Base-by-base conservation (phyloP, 2,797 vertebrate species). In the Momotus momota region DNA sequence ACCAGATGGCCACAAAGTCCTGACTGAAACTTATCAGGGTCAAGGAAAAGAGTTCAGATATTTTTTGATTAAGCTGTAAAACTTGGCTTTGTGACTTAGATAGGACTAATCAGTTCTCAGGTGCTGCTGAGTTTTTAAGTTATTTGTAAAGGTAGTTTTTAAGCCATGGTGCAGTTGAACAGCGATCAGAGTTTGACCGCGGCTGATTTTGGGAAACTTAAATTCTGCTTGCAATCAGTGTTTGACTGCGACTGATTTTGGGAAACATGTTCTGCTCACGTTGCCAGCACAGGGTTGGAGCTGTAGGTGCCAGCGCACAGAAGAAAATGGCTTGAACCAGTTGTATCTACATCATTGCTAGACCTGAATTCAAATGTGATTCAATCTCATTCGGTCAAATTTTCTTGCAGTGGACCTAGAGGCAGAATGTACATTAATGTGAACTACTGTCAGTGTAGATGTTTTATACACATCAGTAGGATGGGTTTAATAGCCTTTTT, bases 161-260 rank as follows among this genome's bases (percentile, higher is more conserved):
- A 49, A 90, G 31, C 31, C 27, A 38, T 3, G 33, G 13, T 80
- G 38, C 43, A 69, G 41, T 1, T 74, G 26, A 86, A 52, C 7
- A 67, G 1, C 1, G 33, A 33, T 51, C 45, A 46, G 54, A n/a
- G 43, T 91, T 85, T 85, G 51, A 29, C 23, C 33, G 21, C 4
- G 43, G n/a, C 20, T 49, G 14, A 43, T 62, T 48, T 43, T 73
- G 55, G 51, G 35, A 87, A 82, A 31, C 0, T 0, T 2, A 27
- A 73, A 35, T 35, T 35, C 35, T 35, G 35, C 35, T 35, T 35
- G 35, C 35, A 35, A n/a, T 52, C 43, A 43, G 51, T 26, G 45
- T 91, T 84, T 84, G 52, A 27, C 27, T 31, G 21, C 4, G 43
- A 29, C 18, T 49, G 13, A 46, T 65, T 58, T 38, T 75, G 57